Conservation (phyloP, 1,140 invertebrate genomes). For the Orussus abietinus region DNA sequence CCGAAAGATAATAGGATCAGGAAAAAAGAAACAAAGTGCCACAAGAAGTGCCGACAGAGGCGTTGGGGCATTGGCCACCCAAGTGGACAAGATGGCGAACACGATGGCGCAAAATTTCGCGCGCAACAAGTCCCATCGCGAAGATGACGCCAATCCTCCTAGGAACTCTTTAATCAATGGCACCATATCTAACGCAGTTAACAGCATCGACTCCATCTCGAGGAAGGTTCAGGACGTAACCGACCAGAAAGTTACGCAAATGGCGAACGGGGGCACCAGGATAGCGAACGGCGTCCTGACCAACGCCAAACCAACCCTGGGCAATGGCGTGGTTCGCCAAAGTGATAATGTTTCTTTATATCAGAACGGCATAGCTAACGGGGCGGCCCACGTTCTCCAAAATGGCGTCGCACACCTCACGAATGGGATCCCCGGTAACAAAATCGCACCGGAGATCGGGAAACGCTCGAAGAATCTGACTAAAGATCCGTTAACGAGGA, state of each 20-base stretch:
- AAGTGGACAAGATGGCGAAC: constrained; percentile 7
- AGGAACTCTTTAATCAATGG: constrained; percentile 9
- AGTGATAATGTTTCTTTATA: constrained; percentile 23
- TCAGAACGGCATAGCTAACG: constrained; percentile 28
- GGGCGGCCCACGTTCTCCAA: constrained; percentile 30
- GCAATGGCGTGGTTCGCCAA: constrained; percentile 19
- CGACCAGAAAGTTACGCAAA: constrained; percentile 4
- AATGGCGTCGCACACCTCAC: constrained; percentile 38
- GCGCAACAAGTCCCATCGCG: constrained; percentile 4
- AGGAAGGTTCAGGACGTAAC: neutral
- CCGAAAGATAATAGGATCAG: constrained; percentile 35
- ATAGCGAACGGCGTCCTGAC: constrained; percentile 32
- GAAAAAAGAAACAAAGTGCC: constrained; percentile 20
- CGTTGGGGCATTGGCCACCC: constrained; percentile 34
- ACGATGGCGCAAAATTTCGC: constrained; percentile 12
- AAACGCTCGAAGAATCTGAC: constrained; percentile 20
- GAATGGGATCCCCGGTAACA: constrained; percentile 37
- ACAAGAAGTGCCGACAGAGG: constrained; percentile 37
- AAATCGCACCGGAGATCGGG: constrained; percentile 30
- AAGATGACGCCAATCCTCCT: constrained; percentile 2
- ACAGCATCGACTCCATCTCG: constrained; percentile 7
- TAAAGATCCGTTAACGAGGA: constrained; percentile 39
- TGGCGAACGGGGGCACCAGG: constrained; percentile 10
- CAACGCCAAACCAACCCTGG: constrained; percentile 20
- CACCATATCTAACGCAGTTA: neutral